phyloP scores from a whole-genome alignment of 1,140 invertebrate genomes.

The Psilanteris sp. region DNA sequence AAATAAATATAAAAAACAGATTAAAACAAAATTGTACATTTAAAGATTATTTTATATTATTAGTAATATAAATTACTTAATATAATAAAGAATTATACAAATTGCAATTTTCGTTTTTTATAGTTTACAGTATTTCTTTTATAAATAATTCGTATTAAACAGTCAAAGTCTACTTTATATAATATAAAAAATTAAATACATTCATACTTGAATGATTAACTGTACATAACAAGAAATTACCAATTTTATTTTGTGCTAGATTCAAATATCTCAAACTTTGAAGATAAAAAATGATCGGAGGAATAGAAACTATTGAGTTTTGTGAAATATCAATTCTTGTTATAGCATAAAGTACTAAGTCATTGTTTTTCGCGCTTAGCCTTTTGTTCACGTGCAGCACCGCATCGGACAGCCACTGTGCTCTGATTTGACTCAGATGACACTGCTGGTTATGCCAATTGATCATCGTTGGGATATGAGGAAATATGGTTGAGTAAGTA shows the following conservation, averaged over 20 bases:
- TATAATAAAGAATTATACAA: no score
- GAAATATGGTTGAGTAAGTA: constrained; percentile 90
- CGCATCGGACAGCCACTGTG: constrained; percentile 92
- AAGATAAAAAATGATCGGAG: constrained; percentile 90
- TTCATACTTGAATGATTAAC: no score
- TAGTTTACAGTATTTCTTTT: no score
- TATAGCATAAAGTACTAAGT: constrained; percentile 90
- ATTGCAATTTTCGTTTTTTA: no score
- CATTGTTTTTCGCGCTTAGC: constrained; percentile 86
- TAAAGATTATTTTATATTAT: no score
- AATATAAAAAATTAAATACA: no score
- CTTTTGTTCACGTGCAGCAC: constrained; percentile 91
- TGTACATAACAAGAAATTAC: no score
- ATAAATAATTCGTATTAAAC: no score
- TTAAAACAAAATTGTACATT: no score
- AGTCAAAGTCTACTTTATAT: no score
- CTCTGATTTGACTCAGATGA: constrained; percentile 83
- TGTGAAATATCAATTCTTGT: constrained; percentile 96
- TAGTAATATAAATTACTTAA: no score
- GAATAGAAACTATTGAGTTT: constrained; percentile 91
- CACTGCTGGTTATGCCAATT: constrained; percentile 95
- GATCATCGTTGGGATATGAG: constrained; percentile 92
- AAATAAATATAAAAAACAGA: no score
- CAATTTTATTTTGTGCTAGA: constrained; percentile 92
- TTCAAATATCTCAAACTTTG: constrained; percentile 87